These are phyloP conservation scores for Formica aserva DNA, from an alignment of 2,888 invertebrate genomes.

Conservation along the genomic window DNA sequence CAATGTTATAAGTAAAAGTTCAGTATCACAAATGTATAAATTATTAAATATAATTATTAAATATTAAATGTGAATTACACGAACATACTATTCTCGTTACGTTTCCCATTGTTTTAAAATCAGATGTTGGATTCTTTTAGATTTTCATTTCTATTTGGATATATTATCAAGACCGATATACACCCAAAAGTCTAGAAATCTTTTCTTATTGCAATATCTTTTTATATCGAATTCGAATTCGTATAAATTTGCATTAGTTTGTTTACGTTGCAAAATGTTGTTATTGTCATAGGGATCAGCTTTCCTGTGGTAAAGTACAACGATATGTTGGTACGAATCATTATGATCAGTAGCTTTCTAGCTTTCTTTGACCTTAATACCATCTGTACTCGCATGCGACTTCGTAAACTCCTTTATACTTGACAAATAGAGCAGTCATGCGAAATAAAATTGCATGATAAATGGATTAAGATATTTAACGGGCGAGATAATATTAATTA, in stretches of 20 bases:
- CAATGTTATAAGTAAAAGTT: background rate
- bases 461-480: background rate
- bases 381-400: conserved; percentile 65
- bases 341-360: conserved; percentile 57
- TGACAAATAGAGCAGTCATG: background rate
- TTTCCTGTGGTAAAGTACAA: conserved; percentile 64
- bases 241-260: background rate
- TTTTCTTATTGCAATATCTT: too few species aligned
- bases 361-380: conserved; percentile 60
- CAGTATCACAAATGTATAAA: background rate
- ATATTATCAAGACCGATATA: too few species aligned
- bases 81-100: background rate
- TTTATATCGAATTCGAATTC: too few species aligned
- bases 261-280: conserved; percentile 8
- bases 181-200: too few species aligned
- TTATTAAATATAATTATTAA: background rate
- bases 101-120: background rate
- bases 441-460: background rate
- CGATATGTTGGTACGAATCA: conserved; percentile 54
- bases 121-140: background rate
- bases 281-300: conserved; percentile 34
- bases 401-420: conserved; percentile 57
- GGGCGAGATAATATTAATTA: background rate
- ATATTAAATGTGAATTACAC: background rate
- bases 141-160: background rate